These are phyloP conservation scores for Cyclura pinguis DNA, from an alignment of 2,797 vertebrate genomes.

Conservation along the genomic window DNA sequence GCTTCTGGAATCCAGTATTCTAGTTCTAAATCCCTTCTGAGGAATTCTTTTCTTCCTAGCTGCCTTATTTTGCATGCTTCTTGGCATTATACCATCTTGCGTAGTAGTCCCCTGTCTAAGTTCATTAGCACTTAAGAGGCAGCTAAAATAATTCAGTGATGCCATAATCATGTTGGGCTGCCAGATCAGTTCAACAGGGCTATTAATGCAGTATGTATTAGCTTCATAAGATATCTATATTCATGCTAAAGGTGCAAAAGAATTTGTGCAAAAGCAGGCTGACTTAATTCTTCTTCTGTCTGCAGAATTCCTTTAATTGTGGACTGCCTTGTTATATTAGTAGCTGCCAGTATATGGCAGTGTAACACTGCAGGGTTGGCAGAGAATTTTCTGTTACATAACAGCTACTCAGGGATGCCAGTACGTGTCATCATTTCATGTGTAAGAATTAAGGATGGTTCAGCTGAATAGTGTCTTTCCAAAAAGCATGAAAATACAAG, in stretches of 20 bases:
- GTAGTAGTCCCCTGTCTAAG: neutral
- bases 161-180: neutral
- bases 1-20: neutral
- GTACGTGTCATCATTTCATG: conserved; percentile 24
- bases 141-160: conserved; percentile 16
- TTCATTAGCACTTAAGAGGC: neutral
- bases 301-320: conserved; percentile 12
- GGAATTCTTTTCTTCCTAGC: neutral
- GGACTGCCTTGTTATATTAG: conserved; percentile 21
- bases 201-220: conserved; percentile 1
- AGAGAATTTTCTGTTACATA: conserved; percentile 26
- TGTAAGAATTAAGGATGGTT: conserved; percentile 24
- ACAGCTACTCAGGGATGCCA: conserved; percentile 5
- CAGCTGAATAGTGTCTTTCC: conserved; percentile 11
- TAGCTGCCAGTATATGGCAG: conserved; percentile 37
- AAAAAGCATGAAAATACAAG: conserved; percentile 9
- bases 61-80: neutral
- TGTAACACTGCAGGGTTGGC: conserved; percentile 27
- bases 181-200: conserved; percentile 8
- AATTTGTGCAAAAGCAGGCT: neutral
- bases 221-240: neutral
- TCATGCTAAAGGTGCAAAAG: neutral
- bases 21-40: too few relatives aligned
- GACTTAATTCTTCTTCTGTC: neutral
- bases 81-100: neutral